Base-by-base conservation (phyloP, 2,797 vertebrate species). In the Phoxinus dragarum region DNA sequence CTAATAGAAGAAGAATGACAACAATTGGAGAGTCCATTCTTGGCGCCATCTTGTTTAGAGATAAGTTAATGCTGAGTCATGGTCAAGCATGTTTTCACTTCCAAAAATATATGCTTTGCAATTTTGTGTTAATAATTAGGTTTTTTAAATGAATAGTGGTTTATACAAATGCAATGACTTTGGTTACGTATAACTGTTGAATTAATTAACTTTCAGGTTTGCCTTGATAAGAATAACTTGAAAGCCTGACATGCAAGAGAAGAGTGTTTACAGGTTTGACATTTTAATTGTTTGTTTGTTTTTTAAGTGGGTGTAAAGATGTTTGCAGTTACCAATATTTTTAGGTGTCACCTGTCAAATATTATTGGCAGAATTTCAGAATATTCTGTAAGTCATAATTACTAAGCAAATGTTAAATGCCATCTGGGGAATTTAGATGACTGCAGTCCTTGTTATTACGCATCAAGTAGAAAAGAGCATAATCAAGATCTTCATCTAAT, bases 401-500 rank as follows among this genome's bases (percentile, higher is more conserved):
- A 49, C 40, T 64, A 59, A 79, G 76, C 23, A 10, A 38, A 23
- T 34, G 36, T 34, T 36, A 75, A 88, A 80, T 69, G 27, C 16
- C 17, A 86, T 84, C 40, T 69, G 27, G 61, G 56, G 34, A 86
- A 82, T 36, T 54, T 34, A 47, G 59, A 81, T 82, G 86, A 87
- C 86, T 87, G 84, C 27, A 81, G 61, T 67, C 61, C n/a, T 82
- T 87, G 69, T 88, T 85, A 88, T 59, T 80, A 74, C 31, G n/a
- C 67, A 64, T 81, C 36, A 87, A 79, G 49, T 79, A 68, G 82
- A 84, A 61, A 78, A 81, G 79, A 82, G 54, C 74, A 16, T 84
- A 72, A 90, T 89, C 77, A 79, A 61, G 76, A 81, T 78, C 74
- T 80, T 89, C 73, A 74, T 79, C 79, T 87, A 90, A 90, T 90